Base-by-base conservation (phyloP, 2,113 vertebrate genomes). In the Scolopax mira region DNA sequence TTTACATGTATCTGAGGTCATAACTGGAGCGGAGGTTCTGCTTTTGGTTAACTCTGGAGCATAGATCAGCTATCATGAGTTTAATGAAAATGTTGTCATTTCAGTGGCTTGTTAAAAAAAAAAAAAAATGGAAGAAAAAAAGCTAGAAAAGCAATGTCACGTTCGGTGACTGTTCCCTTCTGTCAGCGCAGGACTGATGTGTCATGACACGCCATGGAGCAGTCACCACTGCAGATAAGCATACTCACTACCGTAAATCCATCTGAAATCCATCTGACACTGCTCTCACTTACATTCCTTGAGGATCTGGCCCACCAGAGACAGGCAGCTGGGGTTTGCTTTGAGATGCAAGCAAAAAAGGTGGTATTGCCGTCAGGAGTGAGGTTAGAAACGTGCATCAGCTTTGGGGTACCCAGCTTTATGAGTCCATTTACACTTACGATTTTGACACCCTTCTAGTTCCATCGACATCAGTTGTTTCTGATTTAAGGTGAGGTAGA, bases 1-100 rank as follows among this genome's bases (percentile, higher is more conserved):
- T 96, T 92, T 96, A 94, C 94, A 77, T 92, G 46, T 79, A 94
- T 97, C 97, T 97, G 97, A 96, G 96, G 96, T 97, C 96, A 96
- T 96, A 95, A 96, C 70, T 87, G 67, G 71, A 95, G 88, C 60
- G 67, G 85, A 89, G 16, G 90, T 92, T 96, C 92, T 97, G 92
- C 86, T 97, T 97, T 97, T 84, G 91, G 87, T 96, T 96, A 96
- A 70, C 71, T 94, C 79, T 72, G 85, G 80, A 88, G 67, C 80
- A 23, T 55, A 74, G 88, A 89, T 94, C 91, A 95, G 65, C 64
- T 88, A 72, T 83, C 79, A 18, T 77, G 86, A 90, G 31, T 80
- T 96, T 92, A 96, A 92, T 85, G 78, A 91, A 96, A 96, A 89
- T 0, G 3, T 72, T 96, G 91, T 93, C 90, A 77, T 94, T 96